Base-by-base conservation (phyloP, 2,888 invertebrate species). In the Drosophila algonquin region DNA sequence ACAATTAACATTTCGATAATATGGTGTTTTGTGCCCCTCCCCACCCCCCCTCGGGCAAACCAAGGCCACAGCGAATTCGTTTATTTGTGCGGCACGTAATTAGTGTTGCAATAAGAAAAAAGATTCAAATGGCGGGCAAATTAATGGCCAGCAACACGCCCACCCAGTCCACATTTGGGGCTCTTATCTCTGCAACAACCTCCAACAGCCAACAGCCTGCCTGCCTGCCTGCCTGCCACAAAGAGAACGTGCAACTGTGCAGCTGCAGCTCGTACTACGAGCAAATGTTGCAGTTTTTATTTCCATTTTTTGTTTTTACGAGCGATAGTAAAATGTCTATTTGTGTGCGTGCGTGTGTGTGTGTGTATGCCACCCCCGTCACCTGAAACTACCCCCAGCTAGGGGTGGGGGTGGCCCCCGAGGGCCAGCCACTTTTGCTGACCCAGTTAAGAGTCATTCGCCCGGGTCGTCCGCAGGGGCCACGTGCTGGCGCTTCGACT, bases 371-470 rank as follows among this genome's bases (percentile, higher is more conserved):
- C 27, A 8, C 16, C 9, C 55, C 24, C 6, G 27, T 44, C 56
- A 68, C 65, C 70, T 58, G 35, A 69, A 40, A 69, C 70, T 21
- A 67, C 67, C 67, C 67, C 67, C 63, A 44, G 56, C 21, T 21
- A 32, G 51, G 35, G 3, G 12, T 18, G 18, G 18, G 18, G 18
- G 18, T 18, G 18, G 18, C 12, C 10, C 40, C 27, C 18, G 58
- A 60, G 68, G 53, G 52, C 40, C 18, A 64, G 80, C 67, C 80
- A 87, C 89, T 89, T 84, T 80, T 90, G 88, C 87, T 86, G 86
- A 90, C 87, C 87, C 78, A 87, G 75, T 85, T 87, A 77, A 75
- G 61, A 77, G 90, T 89, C 89, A 82, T 87, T 87, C 88, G 81
- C 88, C 57, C 18, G 45, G 54, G 47, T 54, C 57, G 44, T 12